Base-by-base conservation (phyloP, 2,797 vertebrate species). In the Orestias chungarensis region DNA sequence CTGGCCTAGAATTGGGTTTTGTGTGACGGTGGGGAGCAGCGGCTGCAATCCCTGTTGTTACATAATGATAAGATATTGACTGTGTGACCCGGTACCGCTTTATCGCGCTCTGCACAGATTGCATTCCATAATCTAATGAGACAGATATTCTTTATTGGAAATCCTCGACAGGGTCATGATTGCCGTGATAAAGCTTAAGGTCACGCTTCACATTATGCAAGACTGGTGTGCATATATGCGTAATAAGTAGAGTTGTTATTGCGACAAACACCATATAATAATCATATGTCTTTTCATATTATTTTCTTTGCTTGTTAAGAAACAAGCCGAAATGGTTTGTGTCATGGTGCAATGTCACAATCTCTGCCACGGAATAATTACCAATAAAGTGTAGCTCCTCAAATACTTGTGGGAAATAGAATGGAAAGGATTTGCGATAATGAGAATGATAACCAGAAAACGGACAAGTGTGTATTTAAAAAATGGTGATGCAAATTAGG, bases 81-180 rank as follows among this genome's bases (percentile, higher is more conserved):
- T 89, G 85, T 87, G 77, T 89, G 91, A 91, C 86, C 91, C 55
- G 78, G 70, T 81, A 81, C 75, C 84, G 83, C 82, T 91, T 90
- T 91, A 91, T 92, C 89, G 87, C 81, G 54, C 71, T 73, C 66
- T 73, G 79, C 78, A 79, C 87, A 89, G 88, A 90, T 89, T 91
- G 89, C 87, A 86, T 92, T 89, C 82, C 77, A 83, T 89, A 91
- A 93, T 90, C 89, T 89, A 92, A 93, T 89, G 83, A 91, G 89
- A 89, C 88, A 88, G 88, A 89, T 87, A 86, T 86, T 91, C 87
- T 91, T 92, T 88, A 91, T 89, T 90, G 86, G 82, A 91, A 91
- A 89, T 90, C 76, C 86, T 67, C 81, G 79, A 76, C 80, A 71
- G 84, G 81, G 86, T 88, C 82, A 75, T 81, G 90, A 91, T 90